Base-by-base conservation (phyloP, 2,888 invertebrate species). In the Tachystola acroxantha region DNA sequence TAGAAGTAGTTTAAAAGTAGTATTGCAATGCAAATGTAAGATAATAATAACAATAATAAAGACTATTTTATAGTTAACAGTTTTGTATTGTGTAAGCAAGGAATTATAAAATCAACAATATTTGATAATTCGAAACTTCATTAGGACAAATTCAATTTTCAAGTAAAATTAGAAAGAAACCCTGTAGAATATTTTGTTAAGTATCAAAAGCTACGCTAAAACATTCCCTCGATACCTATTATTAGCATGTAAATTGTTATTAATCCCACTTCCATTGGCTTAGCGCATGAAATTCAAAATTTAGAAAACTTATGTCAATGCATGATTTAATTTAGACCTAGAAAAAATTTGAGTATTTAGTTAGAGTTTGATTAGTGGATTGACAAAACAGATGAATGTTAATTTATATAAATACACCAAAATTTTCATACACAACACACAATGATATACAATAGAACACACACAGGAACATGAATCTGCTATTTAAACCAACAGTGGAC, bases 401-500 rank as follows among this genome's bases (percentile, higher is more conserved):
- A 28, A 20, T 19, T 14, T 29, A 10, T 13, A 29, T 13, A n/a
- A 22, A 5, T n/a, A n/a, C 29, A 31, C 11, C 3, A 49, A n/a
- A n/a, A n/a, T n/a, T n/a, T n/a, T n/a, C 34, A 38, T 38, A 32
- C 29, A 34, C 46, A 29, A 38, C 33, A 48, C 31, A 52, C 42
- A 52, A 34, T 24, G 9, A 52, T 42, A 54, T 42, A 55, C 46
- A 46, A 30, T n/a, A n/a, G n/a, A 36, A 53, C 50, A 55, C 38
- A 46, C 57, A 56, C 63, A 72, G 61, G 40, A 16, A 77, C 69
- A 76, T 31, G 36, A 43, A 57, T 46, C 53, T 61, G 54, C 62
- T 48, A 61, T 55, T 82, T 50, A 52, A 57, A 56, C 43, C 72
- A 57, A 67, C 76, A 79, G 64, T 84, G 51, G 55, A 53, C 41